Base-by-base conservation (phyloP, 2,888 invertebrate species). In the Eupithecia abbreviata region DNA sequence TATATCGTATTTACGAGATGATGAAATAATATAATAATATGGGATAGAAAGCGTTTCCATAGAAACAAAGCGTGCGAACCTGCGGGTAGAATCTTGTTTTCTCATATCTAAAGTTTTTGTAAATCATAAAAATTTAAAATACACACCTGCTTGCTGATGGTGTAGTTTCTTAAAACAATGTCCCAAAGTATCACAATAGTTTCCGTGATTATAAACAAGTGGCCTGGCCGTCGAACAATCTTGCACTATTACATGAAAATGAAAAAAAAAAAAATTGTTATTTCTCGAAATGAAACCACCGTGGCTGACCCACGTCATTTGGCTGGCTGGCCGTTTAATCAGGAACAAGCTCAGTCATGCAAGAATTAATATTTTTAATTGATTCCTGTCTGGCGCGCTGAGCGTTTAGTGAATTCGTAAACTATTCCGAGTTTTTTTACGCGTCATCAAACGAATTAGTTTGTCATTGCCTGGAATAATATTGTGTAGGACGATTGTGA, bases 401-500 rank as follows among this genome's bases (percentile, higher is more conserved):
- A 12, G n/a, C 13, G n/a, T 6, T 68, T 49, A 67, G 41, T 73
- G 18, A 65, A 45, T 72, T 45, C 42, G 42, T 30, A 47, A 71
- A 62, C 45, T 66, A 66, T 42, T 66, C 42, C 13, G 62, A 30
- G 30, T 62, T 62, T 58, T 18, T 68, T 45, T 69, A 47, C 30
- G 4, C 45, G 10, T n/a, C 45, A 47, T 12, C 69, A 30, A 55
- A 79, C 82, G 79, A 74, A 75, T 74, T 74, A 51, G 77, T 84
- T 82, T 81, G 78, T 83, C 81, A 81, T 79, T 80, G 41, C 66
- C 73, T 71, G 58, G 74, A 79, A 77, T 71, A 78, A 77, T 74
- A 75, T 49, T 70, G 77, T 72, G 82, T 82, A 74, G 82, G 81
- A 49, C 71, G 78, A 67, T 71, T 55, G 68, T 71, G 71, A 71